phyloP scores from a whole-genome alignment of 1,140 invertebrate genomes.

The Matsumurasca onukii region DNA sequence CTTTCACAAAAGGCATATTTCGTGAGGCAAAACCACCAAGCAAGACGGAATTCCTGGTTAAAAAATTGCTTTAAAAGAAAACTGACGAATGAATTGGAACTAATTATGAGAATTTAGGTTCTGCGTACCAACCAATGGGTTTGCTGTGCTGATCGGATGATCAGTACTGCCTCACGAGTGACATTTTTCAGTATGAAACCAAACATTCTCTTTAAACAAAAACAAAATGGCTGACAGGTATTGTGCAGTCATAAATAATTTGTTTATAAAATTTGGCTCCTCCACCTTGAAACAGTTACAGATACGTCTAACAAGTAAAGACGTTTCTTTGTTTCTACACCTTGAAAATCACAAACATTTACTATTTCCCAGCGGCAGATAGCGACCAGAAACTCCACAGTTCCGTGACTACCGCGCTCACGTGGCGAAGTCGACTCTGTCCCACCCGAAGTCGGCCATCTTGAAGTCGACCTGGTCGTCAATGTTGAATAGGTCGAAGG shows the following conservation, averaged over 20 bases:
- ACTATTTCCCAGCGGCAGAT: neutral
- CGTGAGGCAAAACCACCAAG: too few species aligned
- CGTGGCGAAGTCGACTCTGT: conserved; percentile 61
- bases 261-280: neutral
- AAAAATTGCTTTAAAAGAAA: too few species aligned
- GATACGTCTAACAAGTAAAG: neutral
- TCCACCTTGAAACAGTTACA: neutral
- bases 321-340: neutral
- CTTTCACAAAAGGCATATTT: too few species aligned
- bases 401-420: neutral
- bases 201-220: too few species aligned
- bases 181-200: too few species aligned
- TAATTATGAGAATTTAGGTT: too few species aligned
- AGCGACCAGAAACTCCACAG: neutral
- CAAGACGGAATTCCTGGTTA: too few species aligned
- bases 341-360: neutral
- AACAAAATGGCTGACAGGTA: too few species aligned
- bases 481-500: conserved; percentile 70
- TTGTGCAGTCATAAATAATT: neutral
- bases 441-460: conserved; percentile 53
- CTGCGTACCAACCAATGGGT: too few species aligned
- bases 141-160: too few species aligned
- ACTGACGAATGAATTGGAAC: too few species aligned
- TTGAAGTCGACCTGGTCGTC: conserved; percentile 65
- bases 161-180: too few species aligned